These are phyloP conservation scores for Polypedilum vanderplanki DNA, from an alignment of 1,140 invertebrate genomes.

Conservation along the genomic window DNA sequence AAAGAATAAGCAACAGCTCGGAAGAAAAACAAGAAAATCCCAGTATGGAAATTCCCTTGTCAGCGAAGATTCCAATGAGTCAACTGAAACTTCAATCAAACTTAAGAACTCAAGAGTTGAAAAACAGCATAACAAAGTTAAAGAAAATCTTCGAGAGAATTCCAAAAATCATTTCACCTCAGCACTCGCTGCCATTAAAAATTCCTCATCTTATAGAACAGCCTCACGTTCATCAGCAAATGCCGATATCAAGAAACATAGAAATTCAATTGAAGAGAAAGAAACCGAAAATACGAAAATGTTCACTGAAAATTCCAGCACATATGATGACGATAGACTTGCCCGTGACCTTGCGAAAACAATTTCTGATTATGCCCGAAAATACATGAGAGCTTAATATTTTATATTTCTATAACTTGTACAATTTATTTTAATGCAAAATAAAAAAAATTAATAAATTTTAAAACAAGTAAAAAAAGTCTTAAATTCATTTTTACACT, in stretches of 20 bases:
- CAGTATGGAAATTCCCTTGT: background rate
- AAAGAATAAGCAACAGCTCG: background rate
- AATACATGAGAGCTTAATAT: background rate
- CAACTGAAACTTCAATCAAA: background rate
- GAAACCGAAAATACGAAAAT: background rate
- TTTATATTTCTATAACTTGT: background rate
- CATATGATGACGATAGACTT: slow-evolving; percentile 22
- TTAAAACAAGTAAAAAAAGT: background rate
- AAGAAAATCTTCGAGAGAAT: slow-evolving; percentile 1
- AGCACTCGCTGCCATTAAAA: background rate
- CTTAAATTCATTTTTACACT: background rate
- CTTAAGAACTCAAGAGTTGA: background rate
- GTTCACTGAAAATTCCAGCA: background rate
- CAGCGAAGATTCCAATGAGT: slow-evolving; percentile 18
- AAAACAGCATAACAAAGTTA: background rate
- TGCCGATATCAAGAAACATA: background rate
- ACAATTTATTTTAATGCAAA: background rate
- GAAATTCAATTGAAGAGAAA: background rate
- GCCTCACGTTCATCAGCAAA: background rate
- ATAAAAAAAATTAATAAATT: too few species aligned
- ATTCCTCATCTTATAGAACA: background rate
- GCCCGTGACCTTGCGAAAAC: slow-evolving; percentile 14
- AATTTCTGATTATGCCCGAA: slow-evolving; percentile 18
- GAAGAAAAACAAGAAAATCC: background rate
- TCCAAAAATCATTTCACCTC: background rate